Percentiles rank a stretch among this genome's conserved stretches.
phyloP scores from a whole-genome alignment of 2,113 vertebrate species.

The Siniperca knerii region DNA sequence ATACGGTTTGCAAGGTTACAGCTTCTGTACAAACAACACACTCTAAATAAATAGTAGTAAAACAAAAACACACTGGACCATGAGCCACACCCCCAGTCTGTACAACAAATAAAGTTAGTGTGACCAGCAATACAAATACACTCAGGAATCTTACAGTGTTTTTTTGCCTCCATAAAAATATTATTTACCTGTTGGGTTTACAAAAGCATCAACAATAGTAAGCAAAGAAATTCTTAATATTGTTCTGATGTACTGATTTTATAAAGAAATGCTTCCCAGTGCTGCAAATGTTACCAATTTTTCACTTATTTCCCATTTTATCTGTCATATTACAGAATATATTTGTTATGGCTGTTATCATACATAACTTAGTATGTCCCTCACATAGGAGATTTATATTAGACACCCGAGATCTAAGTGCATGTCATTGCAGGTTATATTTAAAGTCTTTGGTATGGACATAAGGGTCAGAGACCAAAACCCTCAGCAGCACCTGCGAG shows the following conservation, averaged over 20 bases:
- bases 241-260: conserved; percentile 22
- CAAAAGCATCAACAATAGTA: conserved; percentile 68
- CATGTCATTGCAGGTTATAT: conserved; percentile 43
- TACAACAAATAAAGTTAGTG: conserved; percentile 69
- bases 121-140: conserved; percentile 42
- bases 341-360: conserved; percentile 34
- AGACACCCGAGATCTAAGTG: conserved; percentile 45
- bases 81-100: conserved; percentile 45
- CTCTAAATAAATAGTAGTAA: conserved; percentile 65
- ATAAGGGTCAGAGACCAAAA: conserved; percentile 77
- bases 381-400: conserved; percentile 10
- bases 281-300: conserved; percentile 52
- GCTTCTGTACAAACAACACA: conserved; percentile 64
- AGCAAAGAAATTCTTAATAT: conserved; percentile 53
- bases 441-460: conserved; percentile 83
- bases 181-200: conserved; percentile 44
- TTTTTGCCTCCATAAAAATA: conserved; percentile 40
- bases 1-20: conserved; percentile 38
- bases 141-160: conserved; percentile 56
- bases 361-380: conserved; percentile 12
- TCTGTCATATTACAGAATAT: conserved; percentile 20
- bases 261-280: conserved; percentile 54
- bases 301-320: conserved; percentile 7
- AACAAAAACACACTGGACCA: conserved; percentile 32
- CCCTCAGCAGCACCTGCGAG: conserved; percentile 26